Evolutionary conservation across 35 echinoderm and acorn worm species (phyloP).

Genomic region (Lytechinus pictus): DNA sequence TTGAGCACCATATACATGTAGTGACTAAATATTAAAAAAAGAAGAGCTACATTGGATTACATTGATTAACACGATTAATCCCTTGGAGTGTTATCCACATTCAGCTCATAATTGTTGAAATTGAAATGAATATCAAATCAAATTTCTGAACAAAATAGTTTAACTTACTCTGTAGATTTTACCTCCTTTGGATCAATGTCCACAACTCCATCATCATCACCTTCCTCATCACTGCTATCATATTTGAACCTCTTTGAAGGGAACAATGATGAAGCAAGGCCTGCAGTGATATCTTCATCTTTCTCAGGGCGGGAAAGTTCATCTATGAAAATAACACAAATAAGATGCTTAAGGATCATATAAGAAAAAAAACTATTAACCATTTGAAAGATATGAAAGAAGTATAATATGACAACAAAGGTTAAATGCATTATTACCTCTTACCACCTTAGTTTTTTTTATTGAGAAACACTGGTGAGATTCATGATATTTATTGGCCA

Average conservation of each 20-base stretch:
- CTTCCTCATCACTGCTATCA: constrained; percentile 68
- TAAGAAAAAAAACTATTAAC: no score
- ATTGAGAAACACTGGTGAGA: no score
- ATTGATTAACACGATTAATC: not conserved
- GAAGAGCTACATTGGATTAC: not conserved
- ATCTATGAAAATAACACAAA: not conserved
- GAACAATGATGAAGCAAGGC: constrained; percentile 22
- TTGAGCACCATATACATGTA: no score
- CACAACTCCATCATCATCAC: constrained; percentile 60
- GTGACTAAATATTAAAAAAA: not conserved
- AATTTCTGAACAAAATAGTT: not conserved
- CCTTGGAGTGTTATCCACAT: not conserved
- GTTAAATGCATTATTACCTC: no score
- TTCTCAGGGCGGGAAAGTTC: not conserved
- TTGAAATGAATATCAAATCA: not conserved
- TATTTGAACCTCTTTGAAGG: constrained; percentile 40
- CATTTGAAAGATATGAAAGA: no score
- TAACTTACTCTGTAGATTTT: not conserved
- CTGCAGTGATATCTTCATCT: not conserved
- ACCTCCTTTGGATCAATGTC: constrained; percentile 34
- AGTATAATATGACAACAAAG: no score
- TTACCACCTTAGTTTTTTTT: no score
- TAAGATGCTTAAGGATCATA: no score
- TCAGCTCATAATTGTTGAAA: not conserved
- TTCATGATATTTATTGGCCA: no score